These are phyloP conservation scores for Ichneumon xanthorius DNA, from an alignment of 2,888 invertebrate genomes.

Conservation along the genomic window DNA sequence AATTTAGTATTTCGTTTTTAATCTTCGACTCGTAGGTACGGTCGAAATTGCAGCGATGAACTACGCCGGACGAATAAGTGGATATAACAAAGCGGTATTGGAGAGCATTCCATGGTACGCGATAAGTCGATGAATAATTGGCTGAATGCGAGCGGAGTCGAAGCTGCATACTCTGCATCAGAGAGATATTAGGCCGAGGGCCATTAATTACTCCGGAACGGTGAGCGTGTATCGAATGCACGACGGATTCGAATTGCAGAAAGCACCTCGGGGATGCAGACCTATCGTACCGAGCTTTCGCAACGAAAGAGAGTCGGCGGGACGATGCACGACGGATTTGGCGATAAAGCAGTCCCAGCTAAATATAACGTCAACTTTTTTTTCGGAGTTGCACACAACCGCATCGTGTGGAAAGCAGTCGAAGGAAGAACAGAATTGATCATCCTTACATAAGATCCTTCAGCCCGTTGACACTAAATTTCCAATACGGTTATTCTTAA, in stretches of 20 bases:
- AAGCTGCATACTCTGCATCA: conserved; percentile 16
- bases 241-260: conserved; percentile 39
- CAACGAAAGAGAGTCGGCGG: neutral
- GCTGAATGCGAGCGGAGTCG: conserved; percentile 1
- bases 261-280: conserved; percentile 28
- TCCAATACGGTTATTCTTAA: neutral
- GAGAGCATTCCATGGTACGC: neutral
- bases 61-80: neutral
- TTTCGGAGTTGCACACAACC: too few relatives aligned
- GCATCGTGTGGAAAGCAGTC: too few relatives aligned
- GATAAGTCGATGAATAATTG: conserved; percentile 57
- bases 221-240: conserved; percentile 10
- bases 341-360: conserved; percentile 13
- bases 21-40: neutral
- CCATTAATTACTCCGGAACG: conserved; percentile 39
- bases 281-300: conserved; percentile 16
- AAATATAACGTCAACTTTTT: conserved; percentile 20
- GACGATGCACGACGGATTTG: neutral
- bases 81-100: conserved; percentile 15
- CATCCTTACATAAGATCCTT: neutral
- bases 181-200: conserved; percentile 28
- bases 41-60: neutral
- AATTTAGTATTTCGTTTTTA: neutral
- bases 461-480: neutral
- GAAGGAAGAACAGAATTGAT: neutral